phyloP scores from a whole-genome alignment of 92 coral and sea anemone species.

The Zoanthus gigantus region DNA sequence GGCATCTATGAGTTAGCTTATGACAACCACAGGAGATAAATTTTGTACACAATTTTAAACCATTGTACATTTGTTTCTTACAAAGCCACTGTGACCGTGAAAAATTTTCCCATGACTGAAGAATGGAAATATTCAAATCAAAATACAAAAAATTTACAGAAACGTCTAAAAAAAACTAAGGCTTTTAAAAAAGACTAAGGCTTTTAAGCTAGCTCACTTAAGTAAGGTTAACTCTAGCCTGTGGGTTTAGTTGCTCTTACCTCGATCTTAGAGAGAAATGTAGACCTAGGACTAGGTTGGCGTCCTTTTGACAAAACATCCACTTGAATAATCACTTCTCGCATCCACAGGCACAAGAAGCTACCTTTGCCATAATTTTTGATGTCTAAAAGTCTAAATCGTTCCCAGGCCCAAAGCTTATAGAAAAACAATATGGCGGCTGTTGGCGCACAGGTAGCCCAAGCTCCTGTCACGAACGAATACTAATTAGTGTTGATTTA shows the following conservation, averaged over 20 bases:
- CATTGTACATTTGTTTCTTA: conserved; percentile 23
- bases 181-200: no score
- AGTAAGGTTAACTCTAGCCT: conserved; percentile 16
- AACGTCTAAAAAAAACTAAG: no score
- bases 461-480: no score
- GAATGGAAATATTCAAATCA: conserved; percentile 23
- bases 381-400: neutral
- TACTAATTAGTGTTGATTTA: no score
- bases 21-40: conserved; percentile 23
- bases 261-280: conserved; percentile 19
- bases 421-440: conserved; percentile 16
- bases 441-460: no score
- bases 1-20: neutral
- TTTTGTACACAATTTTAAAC: conserved; percentile 29
- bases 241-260: conserved; percentile 13
- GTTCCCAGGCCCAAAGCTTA: conserved; percentile 23
- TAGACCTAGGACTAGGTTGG: conserved; percentile 28
- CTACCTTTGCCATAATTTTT: neutral
- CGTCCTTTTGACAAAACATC: conserved; percentile 27
- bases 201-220: conserved; percentile 15
- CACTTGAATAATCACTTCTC: conserved; percentile 23
- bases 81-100: conserved; percentile 25
- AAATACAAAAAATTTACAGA: conserved; percentile 3
- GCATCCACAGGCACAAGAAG: conserved; percentile 15
- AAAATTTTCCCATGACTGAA: conserved; percentile 15